Base-by-base conservation (phyloP, 2,113 vertebrate species). In the Eptatretus burgeri region DNA sequence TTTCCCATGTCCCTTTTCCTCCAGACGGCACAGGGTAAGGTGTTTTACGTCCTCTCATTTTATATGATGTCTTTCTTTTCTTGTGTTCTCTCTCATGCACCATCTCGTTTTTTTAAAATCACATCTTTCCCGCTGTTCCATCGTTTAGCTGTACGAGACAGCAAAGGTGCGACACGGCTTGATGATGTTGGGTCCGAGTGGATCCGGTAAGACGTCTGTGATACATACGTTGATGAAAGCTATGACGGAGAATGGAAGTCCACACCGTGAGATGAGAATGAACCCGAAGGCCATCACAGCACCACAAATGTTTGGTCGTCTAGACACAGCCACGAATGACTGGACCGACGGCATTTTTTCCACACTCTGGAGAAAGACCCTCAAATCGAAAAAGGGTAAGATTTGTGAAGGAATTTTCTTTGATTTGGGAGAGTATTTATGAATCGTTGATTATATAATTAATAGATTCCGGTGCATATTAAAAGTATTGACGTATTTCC, bases 321-420 rank as follows among this genome's bases (percentile, higher is more conserved):
- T 82, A 68, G 80, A 84, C 69, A 78, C 81, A 66, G 77, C 80
- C 68, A 83, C 82, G 70, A 84, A 83, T 69, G 81, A 83, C 73
- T 84, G 82, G 81, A 84, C 82, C 52, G 81, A 83, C 71, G 82
- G 82, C 16, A 65, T 84, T 68, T 83, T 84, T 71, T 83, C 81
- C 51, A 78, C 81, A 1, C 74, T 84, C 56, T 84, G 80, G 81
- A 80, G 82, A 70, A 83, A 80, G 71, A 82, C 81, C 27, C 78
- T 83, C 52, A 81, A 78, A 69, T 73, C 76, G 67, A 84, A 82
- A 72, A 83, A 83, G 77, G 81, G 81, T 63, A 71, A 51, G 17
- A n/a, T 19, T 64, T 64, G 49, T 51, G 9, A 13, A 19, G 51
- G 13, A 51, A 62, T 16, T 51, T 66, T 51, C 14, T 20, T 63